These are phyloP conservation scores for Drosophila pandora DNA, from an alignment of 1,140 invertebrate species.

Conservation along the genomic window DNA sequence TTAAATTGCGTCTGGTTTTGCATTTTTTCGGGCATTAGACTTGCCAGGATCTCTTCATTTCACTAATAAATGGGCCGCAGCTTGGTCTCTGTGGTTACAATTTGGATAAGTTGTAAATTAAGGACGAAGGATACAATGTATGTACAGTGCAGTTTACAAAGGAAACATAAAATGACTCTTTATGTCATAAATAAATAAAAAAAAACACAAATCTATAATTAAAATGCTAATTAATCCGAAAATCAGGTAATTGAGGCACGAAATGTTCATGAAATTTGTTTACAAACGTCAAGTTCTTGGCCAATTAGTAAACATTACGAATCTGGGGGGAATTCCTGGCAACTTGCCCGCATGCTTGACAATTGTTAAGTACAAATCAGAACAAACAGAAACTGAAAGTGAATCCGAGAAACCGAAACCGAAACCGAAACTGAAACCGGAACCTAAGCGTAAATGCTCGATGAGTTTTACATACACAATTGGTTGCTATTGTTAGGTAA, in stretches of 20 bases:
- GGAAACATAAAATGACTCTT: slow-evolving; percentile 9
- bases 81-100: slow-evolving; percentile 37
- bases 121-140: slow-evolving; percentile 7
- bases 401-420: background rate
- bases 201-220: background rate
- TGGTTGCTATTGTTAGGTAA: slow-evolving; percentile 27
- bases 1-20: slow-evolving; percentile 45
- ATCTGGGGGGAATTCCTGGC: slow-evolving; percentile 1
- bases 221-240: slow-evolving; percentile 3
- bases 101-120: slow-evolving; percentile 4
- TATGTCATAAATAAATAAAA: too few relatives aligned
- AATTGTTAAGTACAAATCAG: slow-evolving; percentile 42
- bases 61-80: slow-evolving; percentile 7
- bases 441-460: slow-evolving; percentile 37
- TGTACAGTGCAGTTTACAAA: slow-evolving; percentile 29
- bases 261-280: slow-evolving; percentile 7
- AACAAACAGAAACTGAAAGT: slow-evolving; percentile 21
- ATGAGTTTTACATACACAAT: slow-evolving; percentile 43
- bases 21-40: background rate
- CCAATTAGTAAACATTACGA: slow-evolving; percentile 1
- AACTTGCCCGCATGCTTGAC: slow-evolving; percentile 7
- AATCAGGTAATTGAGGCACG: background rate
- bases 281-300: slow-evolving; percentile 6
- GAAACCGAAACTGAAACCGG: slow-evolving; percentile 15
- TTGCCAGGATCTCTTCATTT: slow-evolving; percentile 5